These are phyloP conservation scores for Eugnorisma glareosa DNA, from an alignment of 2,888 invertebrate genomes.

Conservation along the genomic window DNA sequence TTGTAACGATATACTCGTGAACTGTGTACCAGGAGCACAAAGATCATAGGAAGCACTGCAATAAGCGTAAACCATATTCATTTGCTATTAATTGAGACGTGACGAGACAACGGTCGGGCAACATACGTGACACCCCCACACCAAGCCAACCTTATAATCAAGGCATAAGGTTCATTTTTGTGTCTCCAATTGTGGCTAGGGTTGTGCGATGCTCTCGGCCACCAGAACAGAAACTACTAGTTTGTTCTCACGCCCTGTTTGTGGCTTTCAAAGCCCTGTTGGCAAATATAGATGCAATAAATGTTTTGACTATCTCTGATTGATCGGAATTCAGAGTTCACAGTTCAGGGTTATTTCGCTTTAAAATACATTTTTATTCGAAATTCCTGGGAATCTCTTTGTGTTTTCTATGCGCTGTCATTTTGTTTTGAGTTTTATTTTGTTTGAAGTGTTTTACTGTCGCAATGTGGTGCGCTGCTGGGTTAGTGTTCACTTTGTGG, in stretches of 20 bases:
- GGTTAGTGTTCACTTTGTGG: constrained; percentile 5
- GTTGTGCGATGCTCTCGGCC: constrained; percentile 71
- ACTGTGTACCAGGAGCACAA: constrained; percentile 58
- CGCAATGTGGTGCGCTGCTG: background rate
- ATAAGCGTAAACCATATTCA: constrained; percentile 74
- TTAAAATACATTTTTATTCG: constrained; percentile 25
- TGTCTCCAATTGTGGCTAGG: constrained; percentile 57
- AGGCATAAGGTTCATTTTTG: constrained; percentile 69
- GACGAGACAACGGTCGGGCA: constrained; percentile 72
- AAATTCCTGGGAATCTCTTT: constrained; percentile 20
- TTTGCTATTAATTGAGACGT: constrained; percentile 82
- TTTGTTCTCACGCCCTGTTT: constrained; percentile 83
- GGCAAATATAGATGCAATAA: constrained; percentile 74
- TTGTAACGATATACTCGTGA: constrained; percentile 46
- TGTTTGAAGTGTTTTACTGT: constrained; percentile 17
- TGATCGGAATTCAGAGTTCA: constrained; percentile 53
- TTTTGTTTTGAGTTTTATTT: constrained; percentile 33
- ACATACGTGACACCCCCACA: constrained; percentile 53
- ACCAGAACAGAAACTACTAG: constrained; percentile 77
- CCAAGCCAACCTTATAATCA: constrained; percentile 63
- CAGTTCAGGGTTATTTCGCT: constrained; percentile 32
- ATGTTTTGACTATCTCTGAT: constrained; percentile 71
- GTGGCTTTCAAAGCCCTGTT: constrained; percentile 76
- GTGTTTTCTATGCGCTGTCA: constrained; percentile 27
- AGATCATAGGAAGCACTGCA: constrained; percentile 74